phyloP scores from a whole-genome alignment of 2,888 invertebrate genomes.

The Dryococelus australis region DNA sequence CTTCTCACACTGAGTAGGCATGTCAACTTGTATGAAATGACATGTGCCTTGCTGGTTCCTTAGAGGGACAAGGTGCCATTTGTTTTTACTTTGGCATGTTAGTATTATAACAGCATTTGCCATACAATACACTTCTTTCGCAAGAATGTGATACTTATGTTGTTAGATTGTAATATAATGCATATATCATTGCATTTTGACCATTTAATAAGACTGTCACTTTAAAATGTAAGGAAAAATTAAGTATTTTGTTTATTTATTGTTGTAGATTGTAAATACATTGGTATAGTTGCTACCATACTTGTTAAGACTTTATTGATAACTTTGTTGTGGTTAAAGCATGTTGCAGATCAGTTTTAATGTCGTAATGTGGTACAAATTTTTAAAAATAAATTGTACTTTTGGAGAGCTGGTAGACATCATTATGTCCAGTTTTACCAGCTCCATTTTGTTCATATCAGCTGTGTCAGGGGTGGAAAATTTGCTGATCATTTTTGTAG shows the following conservation, averaged over 20 bases:
- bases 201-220: not conserved
- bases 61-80: not conserved
- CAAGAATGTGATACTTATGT: not conserved
- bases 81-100: not conserved
- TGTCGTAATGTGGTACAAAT: not conserved
- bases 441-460: too few species aligned
- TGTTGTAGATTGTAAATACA: not conserved
- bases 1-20: not conserved
- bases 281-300: not conserved
- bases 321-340: not conserved
- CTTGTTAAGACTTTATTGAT: not conserved
- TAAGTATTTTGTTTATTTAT: conserved; percentile 3
- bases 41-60: not conserved
- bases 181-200: not conserved
- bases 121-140: not conserved
- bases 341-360: not conserved
- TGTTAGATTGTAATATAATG: not conserved
- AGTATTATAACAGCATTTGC: not conserved
- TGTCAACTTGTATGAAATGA: not conserved
- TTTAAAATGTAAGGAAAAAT: not conserved
- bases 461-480: too few species aligned
- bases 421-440: too few species aligned
- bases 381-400: not conserved
- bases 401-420: not conserved
- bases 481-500: too few species aligned